Conservation (phyloP, 2,888 invertebrate genomes). For the Melipona bicolor region DNA sequence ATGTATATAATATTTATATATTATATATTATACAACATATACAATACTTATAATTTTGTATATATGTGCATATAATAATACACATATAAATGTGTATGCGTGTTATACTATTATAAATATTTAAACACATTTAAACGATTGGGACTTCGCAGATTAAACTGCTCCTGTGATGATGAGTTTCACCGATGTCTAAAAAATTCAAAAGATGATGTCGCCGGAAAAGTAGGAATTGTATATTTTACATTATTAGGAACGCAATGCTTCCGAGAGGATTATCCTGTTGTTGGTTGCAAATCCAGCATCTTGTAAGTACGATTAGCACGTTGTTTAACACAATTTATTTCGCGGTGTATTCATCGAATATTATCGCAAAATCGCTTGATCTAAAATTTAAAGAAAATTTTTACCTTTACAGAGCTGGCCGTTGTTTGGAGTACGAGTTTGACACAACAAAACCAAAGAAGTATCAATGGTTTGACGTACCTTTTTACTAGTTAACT, state of each 20-base stretch:
- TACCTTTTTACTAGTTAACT: not conserved
- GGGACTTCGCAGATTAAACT: not conserved
- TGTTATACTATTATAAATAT: no score
- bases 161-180: not conserved
- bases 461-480: not conserved
- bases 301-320: not conserved
- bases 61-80: no score
- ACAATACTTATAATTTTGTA: no score
- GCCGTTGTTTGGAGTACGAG: not conserved
- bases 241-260: not conserved
- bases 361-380: not conserved
- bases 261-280: not conserved
- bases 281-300: not conserved
- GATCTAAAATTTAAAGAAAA: not conserved
- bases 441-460: not conserved
- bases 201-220: not conserved
- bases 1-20: no score
- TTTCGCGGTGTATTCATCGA: not conserved
- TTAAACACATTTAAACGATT: no score
- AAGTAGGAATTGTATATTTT: not conserved
- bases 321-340: not conserved
- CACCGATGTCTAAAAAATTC: not conserved
- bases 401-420: not conserved
- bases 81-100: no score
- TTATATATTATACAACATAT: no score